Evolutionary conservation across 1,140 invertebrate species (phyloP).

Genomic region (Hydropsyche tenuis): DNA sequence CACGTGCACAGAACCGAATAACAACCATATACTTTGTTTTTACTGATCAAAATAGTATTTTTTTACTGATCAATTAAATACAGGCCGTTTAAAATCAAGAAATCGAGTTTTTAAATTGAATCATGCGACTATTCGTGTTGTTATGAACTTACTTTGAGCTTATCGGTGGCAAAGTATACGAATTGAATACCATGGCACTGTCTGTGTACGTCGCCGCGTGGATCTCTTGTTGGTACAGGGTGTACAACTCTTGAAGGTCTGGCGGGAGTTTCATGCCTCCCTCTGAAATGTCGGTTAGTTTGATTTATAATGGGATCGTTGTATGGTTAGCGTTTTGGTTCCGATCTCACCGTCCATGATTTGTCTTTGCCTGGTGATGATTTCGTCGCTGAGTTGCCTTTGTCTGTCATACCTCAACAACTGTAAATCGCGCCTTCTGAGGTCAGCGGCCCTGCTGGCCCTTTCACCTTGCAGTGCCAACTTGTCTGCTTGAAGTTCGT

Average conservation of each 20-base stretch:
- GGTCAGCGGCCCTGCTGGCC: conserved; percentile 82
- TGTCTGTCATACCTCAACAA: conserved; percentile 85
- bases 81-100: too few species aligned
- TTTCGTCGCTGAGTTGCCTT: conserved; percentile 86
- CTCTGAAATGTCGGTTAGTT: conserved; percentile 57
- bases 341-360: conserved; percentile 80
- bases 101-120: too few species aligned
- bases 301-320: background rate
- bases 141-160: conserved; percentile 43
- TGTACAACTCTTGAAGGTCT: conserved; percentile 84
- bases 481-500: conserved; percentile 92
- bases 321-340: background rate
- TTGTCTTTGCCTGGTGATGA: conserved; percentile 84
- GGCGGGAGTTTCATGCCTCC: conserved; percentile 73
- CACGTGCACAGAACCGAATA: too few species aligned
- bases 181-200: conserved; percentile 60
- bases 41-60: too few species aligned
- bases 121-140: background rate
- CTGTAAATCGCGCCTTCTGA: conserved; percentile 81
- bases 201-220: conserved; percentile 76
- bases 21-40: too few species aligned
- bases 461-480: conserved; percentile 87
- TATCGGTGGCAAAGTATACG: conserved; percentile 60
- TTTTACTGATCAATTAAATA: too few species aligned
- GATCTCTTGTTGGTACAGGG: conserved; percentile 85